phyloP scores from a whole-genome alignment of 2,113 vertebrate species.

The Choloepus hoffmanni region DNA sequence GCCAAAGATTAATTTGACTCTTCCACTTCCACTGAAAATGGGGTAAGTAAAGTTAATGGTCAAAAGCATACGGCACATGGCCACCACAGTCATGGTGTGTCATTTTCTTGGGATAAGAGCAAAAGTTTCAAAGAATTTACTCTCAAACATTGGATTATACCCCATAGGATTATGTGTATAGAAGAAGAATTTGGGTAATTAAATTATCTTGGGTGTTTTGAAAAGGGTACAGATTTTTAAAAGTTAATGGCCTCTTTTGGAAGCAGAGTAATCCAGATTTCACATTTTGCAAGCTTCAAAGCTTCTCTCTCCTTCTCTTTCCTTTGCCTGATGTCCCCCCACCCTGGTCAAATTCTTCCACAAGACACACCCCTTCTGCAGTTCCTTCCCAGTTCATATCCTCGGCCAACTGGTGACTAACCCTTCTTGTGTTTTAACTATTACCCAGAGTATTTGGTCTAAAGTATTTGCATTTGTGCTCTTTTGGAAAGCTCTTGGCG shows the following conservation, averaged over 20 bases:
- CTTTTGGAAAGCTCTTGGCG: conserved; percentile 68
- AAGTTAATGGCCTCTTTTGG: conserved; percentile 25
- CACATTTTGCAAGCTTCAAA: background rate
- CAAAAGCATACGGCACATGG: background rate
- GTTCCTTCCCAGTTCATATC: conserved; percentile 42
- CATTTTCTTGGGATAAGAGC: conserved; percentile 33
- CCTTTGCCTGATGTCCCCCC: background rate
- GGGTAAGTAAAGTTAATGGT: background rate
- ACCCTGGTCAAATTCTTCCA: conserved; percentile 30
- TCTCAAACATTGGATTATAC: background rate
- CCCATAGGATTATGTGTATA: background rate
- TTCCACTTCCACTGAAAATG: conserved; percentile 64
- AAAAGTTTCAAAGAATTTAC: background rate
- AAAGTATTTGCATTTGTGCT: conserved; percentile 69
- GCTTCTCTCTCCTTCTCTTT: background rate
- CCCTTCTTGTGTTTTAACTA: conserved; percentile 73
- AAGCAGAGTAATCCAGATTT: conserved; percentile 19
- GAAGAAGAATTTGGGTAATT: conserved; percentile 44
- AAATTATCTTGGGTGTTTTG: conserved; percentile 37
- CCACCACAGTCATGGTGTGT: background rate
- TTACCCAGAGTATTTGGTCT: conserved; percentile 76
- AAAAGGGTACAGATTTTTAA: background rate
- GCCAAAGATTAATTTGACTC: conserved; percentile 72
- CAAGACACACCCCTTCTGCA: conserved; percentile 45
- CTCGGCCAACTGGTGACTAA: conserved; percentile 78